Evolutionary conservation across 2,888 invertebrate genomes (phyloP), one percentile per base, ranked within the genome.

Genomic region (Stramonita haemastoma): DNA sequence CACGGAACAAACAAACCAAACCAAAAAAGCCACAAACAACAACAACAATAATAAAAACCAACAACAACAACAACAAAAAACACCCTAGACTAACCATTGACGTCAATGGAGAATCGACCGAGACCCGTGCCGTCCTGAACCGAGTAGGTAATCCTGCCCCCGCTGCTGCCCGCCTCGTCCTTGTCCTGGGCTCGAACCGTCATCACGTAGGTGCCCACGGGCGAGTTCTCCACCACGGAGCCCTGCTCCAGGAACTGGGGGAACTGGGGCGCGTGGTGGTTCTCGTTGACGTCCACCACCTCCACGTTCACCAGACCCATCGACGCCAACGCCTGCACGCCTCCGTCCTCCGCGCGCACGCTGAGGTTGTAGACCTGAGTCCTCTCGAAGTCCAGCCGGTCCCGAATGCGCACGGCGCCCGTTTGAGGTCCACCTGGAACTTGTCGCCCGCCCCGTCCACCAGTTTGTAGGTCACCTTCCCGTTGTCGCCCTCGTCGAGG

Each of bases 201-300:
- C 95, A 98, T 97, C 92, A 98, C 98, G 81, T 97, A 96, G 5
- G 98, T 97, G 89, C 98, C 98, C 83, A 97, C 96, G 13, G 98
- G 97, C 94, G 97, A 97, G 96, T 98, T 98, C 96, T 99, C 99
- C 90, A 96, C 96, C 91, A 99, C 98, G 93, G 96, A 97, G 87
- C 98, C 98, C 91, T 97, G 96, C 91, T 98, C 93, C 92, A 98
- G 98, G 94, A 97, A 98, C 95, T 98, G 98, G 88, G 97, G 97
- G 96, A 99, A 99, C 92, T 97, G 96, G 0, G 99, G 98, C 89
- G 98, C 97, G 96, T 97, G 97, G 89, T 97, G 96, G 96, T 99
- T 99, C 96, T 99, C 99, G 96, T 99, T 98, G 32, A 99, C 99
- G 96, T 99, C 99, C 93, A 98, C 97, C 91, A 96, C 96, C 96